Base-by-base conservation (phyloP, 2,888 invertebrate species). In the Apotomis turbidana region DNA sequence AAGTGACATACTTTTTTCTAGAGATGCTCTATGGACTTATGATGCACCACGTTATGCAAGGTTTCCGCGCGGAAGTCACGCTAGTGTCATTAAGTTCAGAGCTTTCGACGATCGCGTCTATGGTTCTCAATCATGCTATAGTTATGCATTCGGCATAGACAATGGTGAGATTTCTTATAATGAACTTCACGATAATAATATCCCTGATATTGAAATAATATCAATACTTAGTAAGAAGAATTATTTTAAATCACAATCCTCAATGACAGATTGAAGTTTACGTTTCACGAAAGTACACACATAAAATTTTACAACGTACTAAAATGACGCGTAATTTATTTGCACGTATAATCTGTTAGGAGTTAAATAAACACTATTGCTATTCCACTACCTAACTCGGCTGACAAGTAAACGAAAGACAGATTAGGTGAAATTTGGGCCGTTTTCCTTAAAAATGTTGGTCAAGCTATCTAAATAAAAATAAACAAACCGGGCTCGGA, bases 1-100 rank as follows among this genome's bases (percentile, higher is more conserved):
- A 54, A 55, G 12, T 62, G 62, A 58, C 62, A 71, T 52, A 71
- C 55, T 72, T 72, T 68, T 69, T 62, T 44, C 51, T 52, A 27
- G 10, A 41, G 38, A 54, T 52, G 49, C 71, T 70, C 55, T 64
- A 68, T 70, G 63, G 70, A 60, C 67, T 74, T 70, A 59, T 74
- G 74, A 75, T 77, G 76, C 76, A 77, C 76, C 70, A 74, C 76
- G 75, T 84, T 85, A 76, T 78, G 78, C 81, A 80, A 83, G 79
- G 77, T 76, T 77, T 76, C 73, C 74, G 74, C 76, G 54, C 81
- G 82, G 83, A 83, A 84, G 78, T 84, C 86, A 85, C 83, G 86
- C 77, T 75, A 79, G 74, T 73, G 75, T 76, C 79, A 85, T 84
- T 82, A 85, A 62, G 60, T 64, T 73, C 62, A 74, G 76, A 82